Conservation (phyloP, 2,797 vertebrate genomes). For the Parauchenoglanis punctatus region DNA sequence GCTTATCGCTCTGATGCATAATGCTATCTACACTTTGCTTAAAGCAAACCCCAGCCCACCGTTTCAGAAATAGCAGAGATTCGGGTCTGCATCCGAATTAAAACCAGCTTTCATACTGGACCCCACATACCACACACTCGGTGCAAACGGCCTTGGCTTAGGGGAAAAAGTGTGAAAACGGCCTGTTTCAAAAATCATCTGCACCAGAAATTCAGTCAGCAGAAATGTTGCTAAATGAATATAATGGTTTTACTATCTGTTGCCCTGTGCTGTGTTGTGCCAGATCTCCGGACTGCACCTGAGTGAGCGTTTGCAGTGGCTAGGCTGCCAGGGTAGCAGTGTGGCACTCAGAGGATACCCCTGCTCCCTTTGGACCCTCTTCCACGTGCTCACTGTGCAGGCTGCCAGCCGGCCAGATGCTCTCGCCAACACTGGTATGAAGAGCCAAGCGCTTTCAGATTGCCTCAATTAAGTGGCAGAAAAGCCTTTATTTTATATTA, state of each 20-base stretch:
- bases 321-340: slow-evolving; percentile 90
- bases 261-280: slow-evolving; percentile 20
- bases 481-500: slow-evolving; percentile 4
- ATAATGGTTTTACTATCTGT: neutral
- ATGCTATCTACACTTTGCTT: neutral
- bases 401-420: slow-evolving; percentile 76
- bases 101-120: neutral
- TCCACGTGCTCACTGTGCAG: slow-evolving; percentile 86
- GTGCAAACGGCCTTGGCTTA: neutral
- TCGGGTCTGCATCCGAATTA: neutral
- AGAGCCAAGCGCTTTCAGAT: slow-evolving; percentile 37
- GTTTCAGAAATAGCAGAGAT: neutral
- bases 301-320: slow-evolving; percentile 81
- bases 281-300: slow-evolving; percentile 94
- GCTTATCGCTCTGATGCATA: neutral
- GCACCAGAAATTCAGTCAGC: neutral
- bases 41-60: neutral
- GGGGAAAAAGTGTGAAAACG: neutral
- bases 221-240: neutral
- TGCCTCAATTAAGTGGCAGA: slow-evolving; percentile 26
- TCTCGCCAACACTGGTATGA: slow-evolving; percentile 82
- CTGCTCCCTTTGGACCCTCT: slow-evolving; percentile 92
- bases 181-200: neutral
- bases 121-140: neutral
- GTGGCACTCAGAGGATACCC: slow-evolving; percentile 86